These are phyloP conservation scores for Sarcophaga carnaria DNA, from an alignment of 2,888 invertebrate species.

Conservation along the genomic window DNA sequence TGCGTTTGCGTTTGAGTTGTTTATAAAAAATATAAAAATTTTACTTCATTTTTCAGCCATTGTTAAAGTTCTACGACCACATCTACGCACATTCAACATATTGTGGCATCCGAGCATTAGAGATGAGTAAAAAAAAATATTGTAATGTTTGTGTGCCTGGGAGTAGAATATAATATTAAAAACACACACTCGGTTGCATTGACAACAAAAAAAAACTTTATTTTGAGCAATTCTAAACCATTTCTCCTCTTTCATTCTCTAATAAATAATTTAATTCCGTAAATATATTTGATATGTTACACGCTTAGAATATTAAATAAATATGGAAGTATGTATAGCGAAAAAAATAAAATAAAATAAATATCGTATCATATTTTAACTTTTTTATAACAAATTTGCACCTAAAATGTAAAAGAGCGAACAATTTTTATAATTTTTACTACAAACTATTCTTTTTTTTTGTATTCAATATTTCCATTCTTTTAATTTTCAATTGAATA, in stretches of 20 bases:
- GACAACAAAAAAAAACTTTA: slow-evolving; percentile 19
- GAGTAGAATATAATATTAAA: background rate
- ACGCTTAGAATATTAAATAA: slow-evolving; percentile 21
- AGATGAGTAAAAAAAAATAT: background rate
- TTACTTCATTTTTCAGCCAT: slow-evolving; percentile 34
- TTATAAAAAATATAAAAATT: slow-evolving; percentile 21
- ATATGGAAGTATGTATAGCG: background rate
- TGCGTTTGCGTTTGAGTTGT: slow-evolving; percentile 1
- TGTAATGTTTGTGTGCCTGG: background rate
- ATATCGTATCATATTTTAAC: no score
- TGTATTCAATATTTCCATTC: no score
- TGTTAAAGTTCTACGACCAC: slow-evolving; percentile 7
- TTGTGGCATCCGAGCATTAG: background rate
- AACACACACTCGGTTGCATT: slow-evolving; percentile 16
- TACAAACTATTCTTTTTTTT: no score
- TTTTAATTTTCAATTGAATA: no score
- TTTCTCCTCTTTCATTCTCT: slow-evolving; percentile 5
- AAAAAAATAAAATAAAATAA: no score
- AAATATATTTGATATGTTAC: slow-evolving; percentile 32
- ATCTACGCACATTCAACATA: background rate
- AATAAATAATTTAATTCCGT: slow-evolving; percentile 43
- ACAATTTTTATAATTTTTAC: no score
- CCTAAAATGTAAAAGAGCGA: background rate
- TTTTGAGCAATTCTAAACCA: background rate
- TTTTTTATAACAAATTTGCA: background rate